Conservation (phyloP, 2,888 invertebrate species). For the Pterostichus niger region DNA sequence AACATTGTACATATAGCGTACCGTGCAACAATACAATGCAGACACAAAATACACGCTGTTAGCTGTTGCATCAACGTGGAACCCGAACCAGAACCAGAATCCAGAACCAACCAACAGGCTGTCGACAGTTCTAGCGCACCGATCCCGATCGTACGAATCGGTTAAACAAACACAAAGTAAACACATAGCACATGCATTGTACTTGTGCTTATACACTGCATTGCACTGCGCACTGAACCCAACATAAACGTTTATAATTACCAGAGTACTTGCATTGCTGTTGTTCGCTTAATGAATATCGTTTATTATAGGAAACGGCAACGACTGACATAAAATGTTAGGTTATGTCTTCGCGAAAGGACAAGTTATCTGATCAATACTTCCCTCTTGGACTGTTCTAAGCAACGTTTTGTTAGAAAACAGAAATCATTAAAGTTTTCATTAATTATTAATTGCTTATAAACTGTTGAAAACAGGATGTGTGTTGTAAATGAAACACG, state of each 20-base stretch:
- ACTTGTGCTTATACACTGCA: not conserved
- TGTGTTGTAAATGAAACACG: no score
- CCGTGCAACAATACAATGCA: no score
- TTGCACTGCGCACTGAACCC: conserved; percentile 17
- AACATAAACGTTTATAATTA: conserved; percentile 42
- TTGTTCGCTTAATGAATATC: conserved; percentile 48
- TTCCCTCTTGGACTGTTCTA: not conserved
- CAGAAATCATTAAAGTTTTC: no score
- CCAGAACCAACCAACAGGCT: conserved; percentile 1
- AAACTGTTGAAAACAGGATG: no score
- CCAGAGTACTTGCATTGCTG: conserved; percentile 24
- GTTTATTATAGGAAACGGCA: conserved; percentile 41
- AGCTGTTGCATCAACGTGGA: no score
- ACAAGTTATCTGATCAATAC: conserved; percentile 41
- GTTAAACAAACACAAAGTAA: conserved; percentile 38
- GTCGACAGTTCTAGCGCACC: not conserved
- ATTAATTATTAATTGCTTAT: no score
- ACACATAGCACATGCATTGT: conserved; percentile 21
- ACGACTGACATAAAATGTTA: conserved; percentile 15
- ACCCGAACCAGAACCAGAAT: no score
- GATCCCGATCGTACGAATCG: not conserved
- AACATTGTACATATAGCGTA: not conserved
- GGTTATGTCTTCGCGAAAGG: conserved; percentile 20
- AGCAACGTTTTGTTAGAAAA: no score
- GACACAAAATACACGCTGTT: no score